Evolutionary conservation across 2,113 vertebrate species (phyloP).

Genomic region (Pterocles burchelli): DNA sequence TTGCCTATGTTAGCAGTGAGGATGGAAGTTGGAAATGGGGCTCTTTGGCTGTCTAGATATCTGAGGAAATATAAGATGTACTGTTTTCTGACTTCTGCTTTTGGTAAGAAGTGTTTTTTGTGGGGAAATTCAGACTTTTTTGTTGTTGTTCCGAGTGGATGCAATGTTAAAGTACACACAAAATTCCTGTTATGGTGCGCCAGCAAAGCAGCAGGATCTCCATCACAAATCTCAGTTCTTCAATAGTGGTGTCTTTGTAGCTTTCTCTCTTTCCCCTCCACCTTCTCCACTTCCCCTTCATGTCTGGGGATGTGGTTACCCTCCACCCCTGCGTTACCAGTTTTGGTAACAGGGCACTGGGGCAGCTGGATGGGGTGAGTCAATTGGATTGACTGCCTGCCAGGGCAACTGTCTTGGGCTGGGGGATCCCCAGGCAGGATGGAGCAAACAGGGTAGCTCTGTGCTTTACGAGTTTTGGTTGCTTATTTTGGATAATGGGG

Average conservation of each 20-base stretch:
- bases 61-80: background rate
- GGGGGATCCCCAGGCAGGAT: background rate
- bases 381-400: background rate
- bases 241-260: background rate
- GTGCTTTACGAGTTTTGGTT: background rate
- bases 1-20: background rate
- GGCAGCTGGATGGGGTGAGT: background rate
- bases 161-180: background rate
- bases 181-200: background rate
- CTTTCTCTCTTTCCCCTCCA: background rate
- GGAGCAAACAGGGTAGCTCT: background rate
- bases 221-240: background rate
- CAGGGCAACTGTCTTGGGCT: background rate
- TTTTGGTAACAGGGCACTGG: background rate
- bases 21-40: background rate
- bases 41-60: background rate
- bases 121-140: background rate
- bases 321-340: background rate
- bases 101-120: background rate
- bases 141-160: background rate
- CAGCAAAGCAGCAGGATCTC: background rate
- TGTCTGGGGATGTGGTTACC: background rate
- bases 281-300: background rate
- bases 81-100: background rate
- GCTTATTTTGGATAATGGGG: background rate